Base-by-base conservation (phyloP, 1,140 invertebrate species). In the Drosophila truncata region DNA sequence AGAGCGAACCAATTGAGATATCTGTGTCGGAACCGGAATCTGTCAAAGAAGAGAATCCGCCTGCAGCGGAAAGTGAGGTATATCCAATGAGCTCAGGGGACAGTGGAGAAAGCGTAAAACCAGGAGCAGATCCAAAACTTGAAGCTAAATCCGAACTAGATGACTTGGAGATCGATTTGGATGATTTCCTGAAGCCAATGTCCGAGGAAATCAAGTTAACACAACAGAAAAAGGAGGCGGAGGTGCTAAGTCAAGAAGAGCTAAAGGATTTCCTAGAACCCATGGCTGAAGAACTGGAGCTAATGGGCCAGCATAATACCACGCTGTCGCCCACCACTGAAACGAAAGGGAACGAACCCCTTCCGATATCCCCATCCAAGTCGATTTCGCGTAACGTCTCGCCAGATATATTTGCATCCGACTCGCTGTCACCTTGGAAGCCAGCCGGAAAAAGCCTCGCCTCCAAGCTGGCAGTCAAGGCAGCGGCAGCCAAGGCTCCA, bases 151-250 rank as follows among this genome's bases (percentile, higher is more conserved):
- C 44, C 18, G 69, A 62, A 11, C 42, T 54, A 1, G 69, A 78
- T 11, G 74, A 62, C 16, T 58, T 92, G 4, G 78, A 80, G 2
- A 31, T 92, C 0, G 78, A 92, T 73, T 69, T 91, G n/a, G 60
- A 91, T 52, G 80, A 75, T 35, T 92, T 92, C 41, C 49, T 91
- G 10, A 78, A 91, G 27, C 91, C 91, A 23, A 73, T 92, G 67
- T 79, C 80, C 0, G 84, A 92, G 54, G 91, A 92, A 57, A 41
- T 80, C 3, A 35, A 29, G 23, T 13, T 90, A 13, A 65, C 58
- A 9, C 35, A 58, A 10, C 25, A 42, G 10, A 44, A 18, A 13
- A 46, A 50, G 33, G 25, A 55, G 8, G 2, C 20, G 5, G 20
- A 25, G 31, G 20, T 35, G 2, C 14, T 37, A 1, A 33, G 27